phyloP scores from a whole-genome alignment of 2,113 vertebrate species.

The Gadus chalcogrammus region DNA sequence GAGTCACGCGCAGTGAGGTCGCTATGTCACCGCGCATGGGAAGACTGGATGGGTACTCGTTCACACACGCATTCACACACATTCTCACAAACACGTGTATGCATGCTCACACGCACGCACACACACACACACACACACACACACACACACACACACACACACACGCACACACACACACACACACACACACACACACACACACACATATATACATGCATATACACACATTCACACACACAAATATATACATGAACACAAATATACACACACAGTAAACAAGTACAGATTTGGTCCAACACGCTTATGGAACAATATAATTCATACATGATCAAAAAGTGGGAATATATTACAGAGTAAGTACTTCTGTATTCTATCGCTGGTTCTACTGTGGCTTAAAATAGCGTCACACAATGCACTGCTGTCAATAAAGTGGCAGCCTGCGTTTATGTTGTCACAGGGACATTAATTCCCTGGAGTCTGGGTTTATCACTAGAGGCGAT shows the following conservation, averaged over 20 bases:
- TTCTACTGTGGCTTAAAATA: neutral
- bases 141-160: neutral
- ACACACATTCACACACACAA: neutral
- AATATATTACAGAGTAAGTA: too few species aligned
- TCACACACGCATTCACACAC: neutral
- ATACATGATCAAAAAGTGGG: too few species aligned
- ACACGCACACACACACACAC: neutral
- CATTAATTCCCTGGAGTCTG: conserved; percentile 32
- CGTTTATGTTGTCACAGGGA: conserved; percentile 44
- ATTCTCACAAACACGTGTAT: neutral
- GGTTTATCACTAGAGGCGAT: conserved; percentile 28
- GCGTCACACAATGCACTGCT: neutral
- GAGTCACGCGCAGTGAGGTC: conserved; percentile 12
- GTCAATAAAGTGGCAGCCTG: conserved; percentile 34
- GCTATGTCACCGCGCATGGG: neutral
- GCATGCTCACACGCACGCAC: conserved; percentile 24
- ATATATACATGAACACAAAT: neutral
- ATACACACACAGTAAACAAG: too few species aligned
- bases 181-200: neutral
- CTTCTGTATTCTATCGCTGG: too few species aligned
- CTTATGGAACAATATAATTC: too few species aligned
- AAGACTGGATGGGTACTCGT: neutral
- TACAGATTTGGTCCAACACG: too few species aligned
- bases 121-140: neutral
- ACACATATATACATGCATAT: neutral